Evolutionary conservation across 1,140 invertebrate genomes (phyloP).

Genomic region (Drosophila parvula): DNA sequence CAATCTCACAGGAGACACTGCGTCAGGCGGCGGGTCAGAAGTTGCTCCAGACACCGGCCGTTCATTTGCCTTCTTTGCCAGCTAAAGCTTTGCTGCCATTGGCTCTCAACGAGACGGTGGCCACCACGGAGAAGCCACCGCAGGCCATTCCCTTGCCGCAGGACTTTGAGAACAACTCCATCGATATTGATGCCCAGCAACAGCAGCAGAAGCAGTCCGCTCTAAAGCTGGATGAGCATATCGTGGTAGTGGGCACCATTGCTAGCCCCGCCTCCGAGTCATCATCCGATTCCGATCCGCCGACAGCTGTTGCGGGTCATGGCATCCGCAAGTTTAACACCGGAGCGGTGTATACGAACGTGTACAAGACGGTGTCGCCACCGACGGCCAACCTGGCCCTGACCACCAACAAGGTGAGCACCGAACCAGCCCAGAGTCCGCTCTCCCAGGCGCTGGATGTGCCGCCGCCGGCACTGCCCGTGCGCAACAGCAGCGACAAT

Average conservation of each 20-base stretch:
- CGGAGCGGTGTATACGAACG: slow-evolving; percentile 63
- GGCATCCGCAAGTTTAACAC: slow-evolving; percentile 69
- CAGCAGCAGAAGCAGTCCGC: slow-evolving; percentile 37
- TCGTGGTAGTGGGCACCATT: slow-evolving; percentile 68
- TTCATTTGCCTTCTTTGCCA: slow-evolving; percentile 10
- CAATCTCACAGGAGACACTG: slow-evolving; percentile 63
- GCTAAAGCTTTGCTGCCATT: slow-evolving; percentile 3
- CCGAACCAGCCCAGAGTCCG: slow-evolving; percentile 55
- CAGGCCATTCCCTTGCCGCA: slow-evolving; percentile 62
- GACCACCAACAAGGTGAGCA: slow-evolving; percentile 77
- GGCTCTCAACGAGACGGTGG: slow-evolving; percentile 13
- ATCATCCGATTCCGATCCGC: slow-evolving; percentile 26
- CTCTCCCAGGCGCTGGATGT: slow-evolving; percentile 53
- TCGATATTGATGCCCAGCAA: slow-evolving; percentile 78
- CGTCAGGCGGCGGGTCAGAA: slow-evolving; percentile 62
- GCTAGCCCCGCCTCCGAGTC: slow-evolving; percentile 64
- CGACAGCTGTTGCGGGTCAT: slow-evolving; percentile 27
- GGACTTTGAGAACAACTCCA: slow-evolving; percentile 83
- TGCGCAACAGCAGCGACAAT: slow-evolving; percentile 65
- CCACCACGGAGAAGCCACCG: slow-evolving; percentile 70
- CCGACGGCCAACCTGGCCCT: slow-evolving; percentile 69
- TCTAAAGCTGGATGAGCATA: slow-evolving; percentile 63
- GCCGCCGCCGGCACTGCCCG: slow-evolving; percentile 45
- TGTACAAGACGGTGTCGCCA: slow-evolving; percentile 78
- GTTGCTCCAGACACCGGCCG: slow-evolving; percentile 33